Conservation (phyloP, 2,888 invertebrate genomes). For the Xestia sexstrigata region DNA sequence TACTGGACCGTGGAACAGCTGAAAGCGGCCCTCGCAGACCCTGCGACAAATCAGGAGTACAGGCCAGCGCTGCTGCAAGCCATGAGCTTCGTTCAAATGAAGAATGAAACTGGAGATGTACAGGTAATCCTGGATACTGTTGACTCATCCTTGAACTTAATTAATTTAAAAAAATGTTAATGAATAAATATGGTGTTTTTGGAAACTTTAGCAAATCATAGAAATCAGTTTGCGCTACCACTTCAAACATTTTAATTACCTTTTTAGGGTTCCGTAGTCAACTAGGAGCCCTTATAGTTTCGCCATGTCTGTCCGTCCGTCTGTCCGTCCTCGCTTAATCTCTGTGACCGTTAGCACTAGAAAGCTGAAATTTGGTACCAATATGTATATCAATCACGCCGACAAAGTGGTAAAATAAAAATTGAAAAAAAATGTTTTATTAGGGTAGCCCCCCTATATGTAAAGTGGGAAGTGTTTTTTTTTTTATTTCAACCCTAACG, state of each 20-base stretch:
- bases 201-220: background rate
- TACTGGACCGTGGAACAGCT: constrained; percentile 74
- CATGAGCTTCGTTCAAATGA: constrained; percentile 36
- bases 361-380: too few species aligned
- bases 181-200: background rate
- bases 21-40: constrained; percentile 68
- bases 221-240: background rate
- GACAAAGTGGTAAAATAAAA: too few species aligned
- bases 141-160: background rate
- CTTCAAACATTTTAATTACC: background rate
- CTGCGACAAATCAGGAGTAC: constrained; percentile 67
- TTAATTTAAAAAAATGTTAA: background rate
- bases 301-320: too few species aligned
- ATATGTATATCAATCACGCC: too few species aligned
- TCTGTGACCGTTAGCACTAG: too few species aligned
- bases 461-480: too few species aligned
- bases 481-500: too few species aligned
- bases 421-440: too few species aligned
- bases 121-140: constrained; percentile 24
- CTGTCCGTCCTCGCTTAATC: too few species aligned
- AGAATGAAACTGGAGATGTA: constrained; percentile 26
- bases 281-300: too few species aligned
- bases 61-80: constrained; percentile 70
- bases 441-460: too few species aligned
- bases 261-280: too few species aligned